Evolutionary conservation across 30 jellyfish, hydroid and myxozoan genomes (phyloP), one percentile per base, ranked within the genome.

Genomic region (Turritopsis dohrnii): DNA sequence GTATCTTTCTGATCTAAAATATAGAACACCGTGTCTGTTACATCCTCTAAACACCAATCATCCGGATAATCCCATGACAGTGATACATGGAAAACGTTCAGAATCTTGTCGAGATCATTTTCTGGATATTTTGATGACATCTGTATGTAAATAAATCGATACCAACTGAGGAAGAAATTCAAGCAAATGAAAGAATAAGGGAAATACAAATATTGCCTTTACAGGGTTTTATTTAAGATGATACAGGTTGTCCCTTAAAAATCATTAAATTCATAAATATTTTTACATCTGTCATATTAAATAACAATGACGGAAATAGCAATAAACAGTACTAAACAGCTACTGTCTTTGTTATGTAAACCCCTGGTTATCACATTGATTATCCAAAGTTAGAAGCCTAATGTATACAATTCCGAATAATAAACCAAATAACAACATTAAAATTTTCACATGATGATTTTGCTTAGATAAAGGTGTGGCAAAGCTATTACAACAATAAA

Each of bases 21-120:
- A 82, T 79, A 87, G 83, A 91, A 87, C 26, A 91, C 81, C 0
- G 91, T 85, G 54, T 84, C 87, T 8, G 77, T 76, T 8, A 91
- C 95, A 84, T 91, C 94, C 72, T 81, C 75, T 41, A 82, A 74
- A 71, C 95, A 22, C 95, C 91, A 91, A 71, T 91, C 95, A 65
- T 91, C 96, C 1, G 95, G 96, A 82, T 80, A 91, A 52, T 91
- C 96, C 97, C 97, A 91, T 17, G 97, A 84, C 79, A 91, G 88
- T 19, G 94, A 87, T 8, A 91, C 73, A 18, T 84, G 82, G 71
- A 91, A 87, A 29, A 85, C 90, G 23, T 90, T 88, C 71, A 91
- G 60, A 74, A 80, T 84, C 21, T 76, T 95, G 24, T 85, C 88
- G 21, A 72, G 16, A 26, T 26, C 84, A 3, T 74, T 28, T 22